A percentile compares a stretch with the other conserved stretches of the same genome.
Evolutionary conservation across 2,888 invertebrate species (phyloP).

Genomic region (Synanthedon myopaeformis): DNA sequence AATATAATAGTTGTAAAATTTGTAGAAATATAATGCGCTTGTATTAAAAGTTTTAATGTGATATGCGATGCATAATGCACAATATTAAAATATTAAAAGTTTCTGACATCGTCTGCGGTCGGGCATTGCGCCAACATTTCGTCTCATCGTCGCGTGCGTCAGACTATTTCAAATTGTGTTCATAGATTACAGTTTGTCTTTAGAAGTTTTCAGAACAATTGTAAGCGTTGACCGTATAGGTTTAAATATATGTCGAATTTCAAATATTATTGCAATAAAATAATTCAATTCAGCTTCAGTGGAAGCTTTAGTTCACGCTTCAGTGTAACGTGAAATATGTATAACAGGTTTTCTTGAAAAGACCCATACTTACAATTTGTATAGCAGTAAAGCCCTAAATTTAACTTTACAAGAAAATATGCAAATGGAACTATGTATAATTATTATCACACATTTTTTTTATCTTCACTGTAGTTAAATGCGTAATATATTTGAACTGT

Average conservation of each 20-base stretch:
- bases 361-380: no score
- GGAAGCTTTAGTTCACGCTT: no score
- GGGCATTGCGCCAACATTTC: constrained; percentile 39
- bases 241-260: background rate
- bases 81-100: constrained; percentile 54
- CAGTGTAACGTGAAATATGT: no score
- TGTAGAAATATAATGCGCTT: constrained; percentile 28
- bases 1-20: constrained; percentile 11
- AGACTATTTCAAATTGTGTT: constrained; percentile 20
- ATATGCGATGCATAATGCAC: constrained; percentile 47
- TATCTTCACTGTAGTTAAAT: no score
- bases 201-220: background rate
- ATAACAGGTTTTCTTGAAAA: no score
- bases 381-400: no score
- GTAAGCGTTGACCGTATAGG: background rate
- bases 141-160: constrained; percentile 7
- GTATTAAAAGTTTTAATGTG: constrained; percentile 25
- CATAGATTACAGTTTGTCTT: constrained; percentile 12
- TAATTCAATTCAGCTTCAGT: no score
- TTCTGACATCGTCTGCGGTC: constrained; percentile 31
- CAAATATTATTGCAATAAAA: no score
- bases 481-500: no score
- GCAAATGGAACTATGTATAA: no score
- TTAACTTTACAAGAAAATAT: no score
- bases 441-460: no score